A percentile compares a stretch with the other conserved stretches of the same genome.
phyloP scores from a whole-genome alignment of 64 coral and sea anemone species.

The Orbicella faveolata region DNA sequence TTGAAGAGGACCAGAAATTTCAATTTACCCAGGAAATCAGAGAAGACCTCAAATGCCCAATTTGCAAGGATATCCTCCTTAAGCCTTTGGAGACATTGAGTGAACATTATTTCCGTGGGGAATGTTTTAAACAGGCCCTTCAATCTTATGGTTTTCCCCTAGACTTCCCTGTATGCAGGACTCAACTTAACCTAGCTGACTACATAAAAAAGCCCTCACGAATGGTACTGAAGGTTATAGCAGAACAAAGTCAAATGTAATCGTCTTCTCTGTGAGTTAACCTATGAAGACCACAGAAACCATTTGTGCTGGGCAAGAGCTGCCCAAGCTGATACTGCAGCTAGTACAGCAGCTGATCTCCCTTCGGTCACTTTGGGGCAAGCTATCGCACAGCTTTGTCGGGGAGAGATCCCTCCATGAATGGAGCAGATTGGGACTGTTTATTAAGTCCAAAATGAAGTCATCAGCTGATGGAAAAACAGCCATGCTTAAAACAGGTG shows the following conservation, averaged over 20 bases:
- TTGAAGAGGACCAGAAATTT: no score
- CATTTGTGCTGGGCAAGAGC: background rate
- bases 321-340: conserved; percentile 6
- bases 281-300: background rate
- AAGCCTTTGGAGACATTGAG: no score
- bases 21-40: no score
- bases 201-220: no score
- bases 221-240: no score
- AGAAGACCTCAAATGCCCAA: no score
- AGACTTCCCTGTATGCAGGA: background rate
- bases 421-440: conserved; percentile 21
- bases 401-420: conserved; percentile 2
- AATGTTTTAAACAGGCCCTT: no score
- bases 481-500: conserved; percentile 25
- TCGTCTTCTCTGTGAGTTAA: background rate
- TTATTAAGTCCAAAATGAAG: conserved; percentile 23
- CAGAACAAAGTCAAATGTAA: background rate
- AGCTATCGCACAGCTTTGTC: background rate
- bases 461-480: background rate
- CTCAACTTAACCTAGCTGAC: background rate
- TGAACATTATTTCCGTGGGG: no score
- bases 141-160: background rate
- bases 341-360: background rate
- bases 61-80: no score
- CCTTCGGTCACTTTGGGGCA: no score